Conservation (phyloP, 1,140 invertebrate species). For the Heliothis virescens region DNA sequence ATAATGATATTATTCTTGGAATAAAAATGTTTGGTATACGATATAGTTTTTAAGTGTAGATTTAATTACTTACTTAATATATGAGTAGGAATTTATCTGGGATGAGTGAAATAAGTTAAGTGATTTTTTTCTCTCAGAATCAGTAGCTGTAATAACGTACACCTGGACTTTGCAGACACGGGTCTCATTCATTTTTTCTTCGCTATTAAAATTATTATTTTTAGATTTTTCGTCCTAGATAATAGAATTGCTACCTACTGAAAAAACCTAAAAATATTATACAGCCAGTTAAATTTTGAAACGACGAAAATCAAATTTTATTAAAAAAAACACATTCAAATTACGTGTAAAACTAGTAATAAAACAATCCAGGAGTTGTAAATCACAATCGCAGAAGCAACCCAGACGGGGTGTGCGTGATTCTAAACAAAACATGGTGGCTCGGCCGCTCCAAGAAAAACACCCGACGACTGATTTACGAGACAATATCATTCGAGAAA, state of each 20-base stretch:
- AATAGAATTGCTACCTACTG: no score
- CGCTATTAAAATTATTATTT: no score
- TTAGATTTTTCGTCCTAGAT: no score
- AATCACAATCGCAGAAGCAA: slow-evolving; percentile 78
- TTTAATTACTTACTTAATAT: neutral
- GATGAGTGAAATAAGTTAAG: no score
- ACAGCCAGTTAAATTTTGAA: neutral
- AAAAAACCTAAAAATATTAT: neutral
- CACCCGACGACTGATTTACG: slow-evolving; percentile 83
- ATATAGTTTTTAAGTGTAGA: no score
- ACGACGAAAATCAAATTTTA: slow-evolving; percentile 26
- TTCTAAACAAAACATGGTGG: slow-evolving; percentile 82
- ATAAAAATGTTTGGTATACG: no score
- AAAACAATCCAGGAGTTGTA: slow-evolving; percentile 76
- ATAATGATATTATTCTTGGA: neutral
- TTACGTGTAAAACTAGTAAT: slow-evolving; percentile 58
- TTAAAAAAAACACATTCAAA: slow-evolving; percentile 44
- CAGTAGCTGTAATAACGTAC: no score
- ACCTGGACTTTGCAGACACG: no score
- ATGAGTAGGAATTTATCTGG: neutral
- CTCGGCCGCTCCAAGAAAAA: slow-evolving; percentile 81
- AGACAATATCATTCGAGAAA: slow-evolving; percentile 83
- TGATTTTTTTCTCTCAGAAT: no score
- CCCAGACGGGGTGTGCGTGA: slow-evolving; percentile 81
- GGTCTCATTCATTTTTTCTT: no score